Base-by-base conservation (phyloP, 2,888 invertebrate genomes). In the Neelides folsomi region DNA sequence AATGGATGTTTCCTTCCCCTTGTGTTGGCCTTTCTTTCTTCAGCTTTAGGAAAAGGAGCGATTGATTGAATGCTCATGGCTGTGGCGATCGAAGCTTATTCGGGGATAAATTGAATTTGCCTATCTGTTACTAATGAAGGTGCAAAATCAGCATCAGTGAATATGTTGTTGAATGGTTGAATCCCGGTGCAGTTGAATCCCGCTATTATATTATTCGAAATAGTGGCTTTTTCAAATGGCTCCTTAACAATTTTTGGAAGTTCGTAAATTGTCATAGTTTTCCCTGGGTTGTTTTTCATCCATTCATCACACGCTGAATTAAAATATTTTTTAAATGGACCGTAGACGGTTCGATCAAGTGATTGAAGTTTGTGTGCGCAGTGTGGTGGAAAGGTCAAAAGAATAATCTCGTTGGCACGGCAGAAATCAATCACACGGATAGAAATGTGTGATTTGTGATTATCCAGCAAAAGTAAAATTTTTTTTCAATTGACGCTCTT, bases 371-470 rank as follows among this genome's bases (percentile, higher is more conserved):
- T 60, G 47, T 66, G 65, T 7, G 56, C 53, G 52, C 62, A 64
- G 47, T 66, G 65, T 5, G 65, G 66, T 6, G 65, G 63, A 48
- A 67, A 62, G 9, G 64, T 58, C 13, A 66, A 46, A 53, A 65
- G 44, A 9, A 63, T 51, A 19, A 67, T 56, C 9, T 64, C 64
- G 50, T 62, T 59, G 20, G 55, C 56, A 53, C 59, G 62, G 16
- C 55, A 58, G 64, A 62, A 62, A 54, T 66, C 53, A 46, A 57
- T 42, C 9, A 36, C 43, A 18, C 42, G 16, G 10, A 53, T 27
- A 34, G 48, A 43, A 10, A 56, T 34, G 56, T 69, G 68, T 27
- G 66, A 66, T 48, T 68, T 68, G 51, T 69, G 67, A 53, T 71
- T 70, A 53, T 71, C 69, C 54, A 68, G 51, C 47, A 69, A 60